Percentiles rank a stretch among this genome's conserved stretches.
Conservation (phyloP, 2,113 vertebrate genomes). For the Tretioscincus oriximinensis region DNA sequence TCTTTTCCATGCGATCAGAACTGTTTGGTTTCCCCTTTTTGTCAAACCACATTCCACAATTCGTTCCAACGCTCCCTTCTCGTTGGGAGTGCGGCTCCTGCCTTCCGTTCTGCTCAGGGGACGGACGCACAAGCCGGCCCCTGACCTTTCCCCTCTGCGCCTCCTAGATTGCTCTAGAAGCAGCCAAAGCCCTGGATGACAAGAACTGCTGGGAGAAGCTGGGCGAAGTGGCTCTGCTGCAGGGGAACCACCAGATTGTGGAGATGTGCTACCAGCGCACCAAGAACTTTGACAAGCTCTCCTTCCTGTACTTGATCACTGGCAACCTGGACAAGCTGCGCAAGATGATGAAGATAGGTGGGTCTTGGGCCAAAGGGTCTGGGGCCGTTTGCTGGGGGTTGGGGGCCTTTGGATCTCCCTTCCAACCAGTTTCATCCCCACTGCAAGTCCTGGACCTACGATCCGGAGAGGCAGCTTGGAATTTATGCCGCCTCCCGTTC, state of each 20-base stretch:
- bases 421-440: no score
- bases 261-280: slow-evolving; percentile 99
- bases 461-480: not conserved
- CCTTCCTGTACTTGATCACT: slow-evolving; percentile 96
- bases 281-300: slow-evolving; percentile 96
- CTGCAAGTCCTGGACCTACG: fast-evolving
- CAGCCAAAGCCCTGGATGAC: slow-evolving; percentile 93
- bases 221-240: slow-evolving; percentile 89
- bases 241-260: slow-evolving; percentile 98
- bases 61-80: no score
- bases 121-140: no score
- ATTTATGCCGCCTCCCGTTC: no score
- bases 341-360: slow-evolving; percentile 99
- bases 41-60: no score
- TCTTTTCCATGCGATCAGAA: no score
- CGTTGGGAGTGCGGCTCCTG: no score
- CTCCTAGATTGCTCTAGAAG: slow-evolving; percentile 87
- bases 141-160: no score
- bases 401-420: not conserved
- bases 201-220: slow-evolving; percentile 96
- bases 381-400: no score
- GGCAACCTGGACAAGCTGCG: slow-evolving; percentile 95
- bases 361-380: slow-evolving; percentile 35
- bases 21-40: no score
- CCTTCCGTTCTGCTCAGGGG: no score